Conservation (phyloP, 2,113 vertebrate genomes). For the Sphaerodactylus townsendi region DNA sequence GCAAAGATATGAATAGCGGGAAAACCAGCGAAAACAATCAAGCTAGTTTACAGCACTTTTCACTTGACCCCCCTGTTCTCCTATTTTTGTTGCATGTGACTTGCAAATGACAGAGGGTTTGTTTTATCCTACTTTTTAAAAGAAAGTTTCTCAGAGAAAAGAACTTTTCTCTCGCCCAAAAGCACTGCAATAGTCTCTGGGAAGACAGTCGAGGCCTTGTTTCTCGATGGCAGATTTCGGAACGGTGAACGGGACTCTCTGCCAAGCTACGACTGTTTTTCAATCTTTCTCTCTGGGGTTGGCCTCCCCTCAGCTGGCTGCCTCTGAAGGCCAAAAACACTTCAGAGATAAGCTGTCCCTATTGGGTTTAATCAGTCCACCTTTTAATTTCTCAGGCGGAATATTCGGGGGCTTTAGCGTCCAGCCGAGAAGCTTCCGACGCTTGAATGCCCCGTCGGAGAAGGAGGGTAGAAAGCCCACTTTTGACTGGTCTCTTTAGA, state of each 20-base stretch:
- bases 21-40: conserved; percentile 70
- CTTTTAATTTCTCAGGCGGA: conserved; percentile 76
- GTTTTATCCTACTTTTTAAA: conserved; percentile 61
- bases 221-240: conserved; percentile 72
- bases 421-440: conserved; percentile 68
- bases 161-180: conserved; percentile 80
- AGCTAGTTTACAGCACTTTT: conserved; percentile 67
- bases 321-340: conserved; percentile 60
- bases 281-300: conserved; percentile 27
- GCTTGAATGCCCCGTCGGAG: conserved; percentile 36
- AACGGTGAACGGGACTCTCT: conserved; percentile 43
- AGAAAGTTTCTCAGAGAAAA: conserved; percentile 71
- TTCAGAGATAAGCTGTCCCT: conserved; percentile 72
- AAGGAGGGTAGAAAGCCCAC: conserved; percentile 19
- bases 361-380: conserved; percentile 74
- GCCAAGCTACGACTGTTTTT: not conserved
- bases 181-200: conserved; percentile 73
- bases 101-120: conserved; percentile 68
- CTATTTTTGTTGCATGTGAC: conserved; percentile 64
- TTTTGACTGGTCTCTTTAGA: conserved; percentile 51
- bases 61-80: not conserved
- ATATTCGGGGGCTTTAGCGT: conserved; percentile 73
- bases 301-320: conserved; percentile 30
- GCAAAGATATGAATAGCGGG: conserved; percentile 67
- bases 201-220: conserved; percentile 85